phyloP scores from a whole-genome alignment of 2,797 vertebrate genomes.

The Halcyon chelicuti region DNA sequence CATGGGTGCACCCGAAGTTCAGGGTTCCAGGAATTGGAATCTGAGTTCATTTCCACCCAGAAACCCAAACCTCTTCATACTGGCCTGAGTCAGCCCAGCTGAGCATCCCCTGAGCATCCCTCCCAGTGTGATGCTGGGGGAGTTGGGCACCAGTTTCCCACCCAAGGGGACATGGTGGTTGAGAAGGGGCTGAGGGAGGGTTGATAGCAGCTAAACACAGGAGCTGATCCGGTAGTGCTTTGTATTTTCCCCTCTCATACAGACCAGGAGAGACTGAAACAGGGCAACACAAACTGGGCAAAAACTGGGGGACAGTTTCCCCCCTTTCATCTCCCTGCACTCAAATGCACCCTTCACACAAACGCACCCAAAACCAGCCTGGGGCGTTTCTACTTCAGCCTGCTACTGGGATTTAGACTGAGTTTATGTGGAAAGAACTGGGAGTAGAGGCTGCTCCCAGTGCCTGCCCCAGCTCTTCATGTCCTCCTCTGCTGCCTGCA shows the following conservation, averaged over 20 bases:
- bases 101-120: neutral
- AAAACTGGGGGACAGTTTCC: neutral
- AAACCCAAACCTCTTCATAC: neutral
- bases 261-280: neutral
- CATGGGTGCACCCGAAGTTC: fast-evolving
- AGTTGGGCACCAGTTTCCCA: neutral
- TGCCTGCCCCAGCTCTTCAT: neutral
- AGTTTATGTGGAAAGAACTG: fast-evolving
- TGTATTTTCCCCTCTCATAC: fast-evolving
- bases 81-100: neutral
- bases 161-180: fast-evolving
- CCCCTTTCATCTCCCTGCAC: neutral
- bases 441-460: neutral
- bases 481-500: no score
- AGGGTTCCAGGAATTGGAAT: neutral
- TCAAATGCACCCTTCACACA: neutral
- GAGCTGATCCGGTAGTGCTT: neutral
- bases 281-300: neutral
- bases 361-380: neutral
- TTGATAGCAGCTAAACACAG: neutral
- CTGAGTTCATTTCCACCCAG: constrained; percentile 24
- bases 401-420: neutral
- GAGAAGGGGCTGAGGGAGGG: neutral
- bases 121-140: neutral
- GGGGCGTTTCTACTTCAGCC: fast-evolving